Percentiles rank a stretch among this genome's conserved stretches.
These are phyloP conservation scores for Odiellus spinosus DNA, from an alignment of 2,888 invertebrate genomes.

Conservation along the genomic window DNA sequence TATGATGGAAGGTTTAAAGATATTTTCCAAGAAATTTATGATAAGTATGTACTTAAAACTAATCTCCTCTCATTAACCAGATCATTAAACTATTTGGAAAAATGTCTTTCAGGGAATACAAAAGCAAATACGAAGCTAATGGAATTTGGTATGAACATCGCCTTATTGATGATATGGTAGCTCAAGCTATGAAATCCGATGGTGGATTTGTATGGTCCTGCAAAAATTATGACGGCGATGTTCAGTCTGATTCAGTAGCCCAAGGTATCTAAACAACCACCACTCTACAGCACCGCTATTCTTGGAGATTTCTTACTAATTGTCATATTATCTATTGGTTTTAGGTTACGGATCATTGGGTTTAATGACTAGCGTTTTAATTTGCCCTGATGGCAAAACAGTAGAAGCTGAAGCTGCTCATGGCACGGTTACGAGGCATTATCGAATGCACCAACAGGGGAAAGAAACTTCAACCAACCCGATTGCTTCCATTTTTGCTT, in stretches of 20 bases:
- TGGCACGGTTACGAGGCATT: conserved; percentile 90
- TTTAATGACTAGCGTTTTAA: conserved; percentile 91
- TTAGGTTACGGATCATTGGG: conserved; percentile 62
- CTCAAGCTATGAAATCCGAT: conserved; percentile 91
- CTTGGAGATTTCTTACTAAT: no score
- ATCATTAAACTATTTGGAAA: neutral
- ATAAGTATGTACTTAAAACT: conserved; percentile 32
- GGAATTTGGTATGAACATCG: conserved; percentile 95
- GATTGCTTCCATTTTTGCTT: conserved; percentile 94
- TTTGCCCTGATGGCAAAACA: conserved; percentile 95
- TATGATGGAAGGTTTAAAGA: conserved; percentile 96
- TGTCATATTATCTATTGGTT: no score
- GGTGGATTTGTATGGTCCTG: conserved; percentile 99
- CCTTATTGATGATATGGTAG: conserved; percentile 98
- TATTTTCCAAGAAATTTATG: conserved; percentile 89
- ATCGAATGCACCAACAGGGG: conserved; percentile 46
- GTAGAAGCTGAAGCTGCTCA: conserved; percentile 97
- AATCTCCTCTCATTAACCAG: no score
- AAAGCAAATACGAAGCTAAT: conserved; percentile 59
- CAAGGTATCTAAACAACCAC: conserved; percentile 94
- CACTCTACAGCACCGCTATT: no score
- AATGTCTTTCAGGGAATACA: conserved; percentile 49
- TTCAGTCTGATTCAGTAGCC: conserved; percentile 94
- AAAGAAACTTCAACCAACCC: conserved; percentile 98
- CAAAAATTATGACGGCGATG: conserved; percentile 98